These are phyloP conservation scores for Drosophila neotestacea DNA, from an alignment of 2,888 invertebrate species.

Conservation along the genomic window DNA sequence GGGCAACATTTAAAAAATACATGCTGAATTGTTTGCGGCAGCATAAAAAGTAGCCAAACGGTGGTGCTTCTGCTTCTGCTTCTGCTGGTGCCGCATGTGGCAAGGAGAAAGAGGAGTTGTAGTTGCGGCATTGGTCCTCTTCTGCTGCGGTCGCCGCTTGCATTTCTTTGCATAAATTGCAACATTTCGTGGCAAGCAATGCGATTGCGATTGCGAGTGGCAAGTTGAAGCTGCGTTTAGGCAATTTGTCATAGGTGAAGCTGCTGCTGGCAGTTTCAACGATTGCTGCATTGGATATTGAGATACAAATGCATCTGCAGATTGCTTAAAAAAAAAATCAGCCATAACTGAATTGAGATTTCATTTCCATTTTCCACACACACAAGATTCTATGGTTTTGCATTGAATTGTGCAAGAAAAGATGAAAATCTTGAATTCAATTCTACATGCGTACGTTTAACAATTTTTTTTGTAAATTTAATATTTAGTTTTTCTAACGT, in stretches of 20 bases:
- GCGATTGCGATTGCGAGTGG: slow-evolving; percentile 46
- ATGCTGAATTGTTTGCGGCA: slow-evolving; percentile 77
- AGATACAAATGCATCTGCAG: slow-evolving; percentile 51
- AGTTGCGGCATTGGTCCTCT: slow-evolving; percentile 8
- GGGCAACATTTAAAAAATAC: slow-evolving; percentile 81
- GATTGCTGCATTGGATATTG: slow-evolving; percentile 51
- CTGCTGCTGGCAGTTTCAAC: slow-evolving; percentile 48
- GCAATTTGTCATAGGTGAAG: slow-evolving; percentile 73
- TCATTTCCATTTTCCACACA: slow-evolving; percentile 17
- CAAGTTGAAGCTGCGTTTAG: slow-evolving; percentile 66
- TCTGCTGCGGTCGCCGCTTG: slow-evolving; percentile 50
- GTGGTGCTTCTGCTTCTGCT: neutral
- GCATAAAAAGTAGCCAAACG: slow-evolving; percentile 73
- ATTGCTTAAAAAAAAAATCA: slow-evolving; percentile 11
- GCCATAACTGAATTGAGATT: slow-evolving; percentile 10
- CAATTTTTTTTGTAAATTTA: too few relatives aligned
- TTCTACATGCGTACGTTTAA: too few relatives aligned
- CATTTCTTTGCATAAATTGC: slow-evolving; percentile 79
- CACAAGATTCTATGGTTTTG: neutral
- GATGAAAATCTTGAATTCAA: neutral
- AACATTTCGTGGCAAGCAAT: slow-evolving; percentile 40
- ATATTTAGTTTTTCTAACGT: too few relatives aligned
- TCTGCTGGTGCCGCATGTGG: neutral
- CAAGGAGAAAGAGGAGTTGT: neutral
- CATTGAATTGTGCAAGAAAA: neutral